Conservation (phyloP, 2,888 invertebrate species). For the Maniola hyperantus region DNA sequence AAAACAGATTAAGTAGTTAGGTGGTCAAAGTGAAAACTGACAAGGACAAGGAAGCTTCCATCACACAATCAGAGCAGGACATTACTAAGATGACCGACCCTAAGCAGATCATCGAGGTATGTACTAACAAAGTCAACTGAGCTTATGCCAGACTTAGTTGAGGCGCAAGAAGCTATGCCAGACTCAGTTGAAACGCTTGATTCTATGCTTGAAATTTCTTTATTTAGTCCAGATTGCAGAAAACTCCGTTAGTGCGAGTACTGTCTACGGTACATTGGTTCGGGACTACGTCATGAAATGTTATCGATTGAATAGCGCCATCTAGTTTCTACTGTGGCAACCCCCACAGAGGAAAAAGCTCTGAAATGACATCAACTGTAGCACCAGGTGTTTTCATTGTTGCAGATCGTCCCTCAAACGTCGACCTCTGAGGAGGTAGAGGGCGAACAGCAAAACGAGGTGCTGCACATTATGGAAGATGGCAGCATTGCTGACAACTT, state of each 20-base stretch:
- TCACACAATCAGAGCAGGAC: conserved; percentile 75
- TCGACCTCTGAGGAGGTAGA: conserved; percentile 45
- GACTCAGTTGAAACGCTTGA: not conserved
- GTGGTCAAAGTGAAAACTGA: conserved; percentile 76
- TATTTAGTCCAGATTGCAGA: too few relatives aligned
- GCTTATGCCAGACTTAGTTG: not conserved
- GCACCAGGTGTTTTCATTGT: too few relatives aligned
- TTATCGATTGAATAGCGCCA: too few relatives aligned
- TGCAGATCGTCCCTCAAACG: conserved; percentile 67
- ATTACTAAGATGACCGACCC: conserved; percentile 76
- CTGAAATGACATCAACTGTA: too few relatives aligned
- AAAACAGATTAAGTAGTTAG: conserved; percentile 74
- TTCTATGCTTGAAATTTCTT: too few relatives aligned
- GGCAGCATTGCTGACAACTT: conserved; percentile 65
- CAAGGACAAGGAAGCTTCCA: conserved; percentile 71
- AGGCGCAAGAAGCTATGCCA: not conserved
- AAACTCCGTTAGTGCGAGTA: too few relatives aligned
- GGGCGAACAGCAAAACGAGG: conserved; percentile 47
- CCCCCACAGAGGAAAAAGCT: too few relatives aligned
- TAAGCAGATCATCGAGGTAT: conserved; percentile 73
- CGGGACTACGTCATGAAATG: too few relatives aligned
- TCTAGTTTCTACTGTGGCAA: too few relatives aligned
- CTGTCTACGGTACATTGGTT: too few relatives aligned
- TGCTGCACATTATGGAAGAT: conserved; percentile 66
- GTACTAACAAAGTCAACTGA: not conserved